phyloP scores from a whole-genome alignment of 2,797 vertebrate genomes.

The Sciaenops ocellatus region DNA sequence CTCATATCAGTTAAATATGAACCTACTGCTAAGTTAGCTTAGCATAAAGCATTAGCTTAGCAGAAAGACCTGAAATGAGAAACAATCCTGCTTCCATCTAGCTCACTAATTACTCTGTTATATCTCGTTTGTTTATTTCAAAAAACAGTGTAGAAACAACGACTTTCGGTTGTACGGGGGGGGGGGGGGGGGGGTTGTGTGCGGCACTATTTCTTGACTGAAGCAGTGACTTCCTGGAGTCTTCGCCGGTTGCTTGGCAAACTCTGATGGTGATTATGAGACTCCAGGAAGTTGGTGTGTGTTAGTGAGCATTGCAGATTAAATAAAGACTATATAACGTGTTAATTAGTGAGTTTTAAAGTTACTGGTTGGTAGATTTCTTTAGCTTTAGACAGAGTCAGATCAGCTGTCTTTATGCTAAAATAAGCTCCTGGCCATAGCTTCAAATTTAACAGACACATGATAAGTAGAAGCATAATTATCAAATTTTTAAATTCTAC shows the following conservation, averaged over 20 bases:
- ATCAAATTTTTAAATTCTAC: not conserved
- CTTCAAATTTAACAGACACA: not conserved
- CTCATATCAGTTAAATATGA: not conserved
- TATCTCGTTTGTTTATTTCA: too few relatives aligned
- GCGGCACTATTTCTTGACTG: not conserved
- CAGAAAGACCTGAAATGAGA: not conserved
- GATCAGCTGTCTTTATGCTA: not conserved
- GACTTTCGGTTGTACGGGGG: too few relatives aligned
- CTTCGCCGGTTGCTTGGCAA: too few relatives aligned
- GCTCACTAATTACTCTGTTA: too few relatives aligned
- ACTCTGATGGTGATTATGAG: too few relatives aligned
- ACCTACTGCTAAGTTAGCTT: not conserved
- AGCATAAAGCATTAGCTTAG: not conserved
- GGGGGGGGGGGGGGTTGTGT: not conserved
- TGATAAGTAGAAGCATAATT: not conserved
- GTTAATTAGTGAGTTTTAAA: not conserved
- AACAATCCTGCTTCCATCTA: too few relatives aligned
- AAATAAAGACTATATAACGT: too few relatives aligned
- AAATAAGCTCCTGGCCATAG: not conserved
- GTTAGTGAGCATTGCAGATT: not conserved
- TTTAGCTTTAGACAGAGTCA: not conserved
- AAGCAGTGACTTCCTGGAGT: not conserved
- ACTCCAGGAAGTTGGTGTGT: not conserved
- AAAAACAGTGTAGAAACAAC: too few relatives aligned
- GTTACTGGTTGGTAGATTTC: not conserved